Evolutionary conservation across 2,888 invertebrate genomes (phyloP).

Genomic region (Pristionchus arcanus): DNA sequence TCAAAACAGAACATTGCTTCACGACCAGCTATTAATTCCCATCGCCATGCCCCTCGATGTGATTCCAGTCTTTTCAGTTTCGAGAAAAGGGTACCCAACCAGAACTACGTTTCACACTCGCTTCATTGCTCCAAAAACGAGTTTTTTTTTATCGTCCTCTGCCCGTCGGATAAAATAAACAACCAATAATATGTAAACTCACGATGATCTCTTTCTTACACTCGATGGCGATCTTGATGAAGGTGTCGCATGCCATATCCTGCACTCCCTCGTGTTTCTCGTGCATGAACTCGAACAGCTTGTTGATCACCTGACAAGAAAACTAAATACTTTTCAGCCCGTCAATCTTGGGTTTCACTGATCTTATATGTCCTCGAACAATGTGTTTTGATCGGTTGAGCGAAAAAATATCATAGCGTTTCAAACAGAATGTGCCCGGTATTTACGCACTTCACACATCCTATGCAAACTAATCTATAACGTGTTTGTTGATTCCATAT

Average conservation of each 20-base stretch:
- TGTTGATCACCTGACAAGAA: slow-evolving; percentile 87
- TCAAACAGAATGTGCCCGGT: not conserved
- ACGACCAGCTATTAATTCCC: not conserved
- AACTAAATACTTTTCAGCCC: not conserved
- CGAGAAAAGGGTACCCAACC: too few relatives aligned
- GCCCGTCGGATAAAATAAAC: too few relatives aligned
- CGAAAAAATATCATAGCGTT: not conserved
- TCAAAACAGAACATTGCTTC: not conserved
- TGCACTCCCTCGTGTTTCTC: slow-evolving; percentile 98
- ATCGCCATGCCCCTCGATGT: too few relatives aligned
- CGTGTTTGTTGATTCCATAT: not conserved
- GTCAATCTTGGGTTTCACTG: not conserved
- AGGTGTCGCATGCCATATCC: slow-evolving; percentile 99
- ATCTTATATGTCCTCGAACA: not conserved
- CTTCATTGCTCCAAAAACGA: too few relatives aligned
- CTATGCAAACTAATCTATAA: not conserved
- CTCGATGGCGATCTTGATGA: slow-evolving; percentile 99
- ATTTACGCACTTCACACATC: not conserved
- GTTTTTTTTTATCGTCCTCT: too few relatives aligned
- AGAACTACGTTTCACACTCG: too few relatives aligned
- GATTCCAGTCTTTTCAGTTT: too few relatives aligned
- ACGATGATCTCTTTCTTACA: slow-evolving; percentile 93
- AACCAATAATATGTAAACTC: slow-evolving; percentile 60
- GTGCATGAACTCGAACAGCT: slow-evolving; percentile 99
- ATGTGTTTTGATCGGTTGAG: too few relatives aligned